These are phyloP conservation scores for Chondrilla cf. caribensis DNA, from an alignment of 37 sponge, comb jelly and placozoan genomes.

Conservation along the genomic window DNA sequence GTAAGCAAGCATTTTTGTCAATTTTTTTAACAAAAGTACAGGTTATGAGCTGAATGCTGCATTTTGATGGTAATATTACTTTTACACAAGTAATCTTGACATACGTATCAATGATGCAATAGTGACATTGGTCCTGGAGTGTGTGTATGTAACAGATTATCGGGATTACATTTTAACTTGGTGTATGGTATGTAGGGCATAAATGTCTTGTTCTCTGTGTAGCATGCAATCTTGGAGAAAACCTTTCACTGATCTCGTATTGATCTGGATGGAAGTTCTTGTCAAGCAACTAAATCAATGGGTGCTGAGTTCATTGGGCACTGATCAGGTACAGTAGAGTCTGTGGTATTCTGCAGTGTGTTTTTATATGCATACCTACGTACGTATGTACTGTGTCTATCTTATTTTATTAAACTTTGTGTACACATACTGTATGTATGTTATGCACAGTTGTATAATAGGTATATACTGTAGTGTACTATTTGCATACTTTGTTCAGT, in stretches of 20 bases:
- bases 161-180: background rate
- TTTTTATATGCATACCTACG: background rate
- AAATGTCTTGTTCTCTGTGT: background rate
- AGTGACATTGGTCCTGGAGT: background rate
- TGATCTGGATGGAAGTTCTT: constrained; percentile 77
- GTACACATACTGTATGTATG: too few relatives aligned
- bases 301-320: constrained; percentile 34
- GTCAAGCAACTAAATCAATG: constrained; percentile 51
- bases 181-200: background rate
- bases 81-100: background rate
- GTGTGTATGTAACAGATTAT: constrained; percentile 5
- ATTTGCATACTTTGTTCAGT: background rate
- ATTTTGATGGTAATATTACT: too few relatives aligned
- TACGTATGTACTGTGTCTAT: background rate
- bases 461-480: background rate
- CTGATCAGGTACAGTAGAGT: constrained; percentile 63
- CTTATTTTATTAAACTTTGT: background rate
- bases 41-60: too few relatives aligned
- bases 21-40: too few relatives aligned
- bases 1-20: too few relatives aligned
- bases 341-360: too few relatives aligned
- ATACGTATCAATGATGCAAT: background rate
- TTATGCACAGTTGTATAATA: too few relatives aligned
- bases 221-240: constrained; percentile 70
- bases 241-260: constrained; percentile 48